Percentiles rank a stretch among this genome's conserved stretches.
phyloP scores from a whole-genome alignment of 2,888 invertebrate species.

The Trichogramma evanescens region DNA sequence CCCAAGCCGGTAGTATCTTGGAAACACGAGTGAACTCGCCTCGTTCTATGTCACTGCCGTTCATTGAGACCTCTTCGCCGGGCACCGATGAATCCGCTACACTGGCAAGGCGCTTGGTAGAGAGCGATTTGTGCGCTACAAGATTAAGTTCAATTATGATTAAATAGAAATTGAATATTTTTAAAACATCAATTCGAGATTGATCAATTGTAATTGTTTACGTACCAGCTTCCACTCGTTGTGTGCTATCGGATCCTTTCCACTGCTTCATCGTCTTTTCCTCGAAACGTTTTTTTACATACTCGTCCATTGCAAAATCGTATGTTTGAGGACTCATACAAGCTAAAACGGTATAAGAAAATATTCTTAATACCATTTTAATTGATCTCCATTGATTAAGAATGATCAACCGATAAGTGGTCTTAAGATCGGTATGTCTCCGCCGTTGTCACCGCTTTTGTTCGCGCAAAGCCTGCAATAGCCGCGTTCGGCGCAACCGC shows the following conservation, averaged over 20 bases:
- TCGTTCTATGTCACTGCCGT: conserved; percentile 52
- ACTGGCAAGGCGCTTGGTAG: background rate
- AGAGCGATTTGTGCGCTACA: conserved; percentile 9
- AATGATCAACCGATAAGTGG: conserved; percentile 39
- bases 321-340: conserved; percentile 44
- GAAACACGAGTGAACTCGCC: conserved; percentile 61
- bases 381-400: background rate
- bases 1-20: conserved; percentile 72
- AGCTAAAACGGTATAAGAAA: conserved; percentile 3
- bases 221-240: too few relatives aligned
- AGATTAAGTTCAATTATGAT: background rate
- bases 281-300: conserved; percentile 53
- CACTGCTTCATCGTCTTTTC: conserved; percentile 50
- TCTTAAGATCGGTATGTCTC: conserved; percentile 40
- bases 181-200: background rate
- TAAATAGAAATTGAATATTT: background rate
- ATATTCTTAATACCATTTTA: too few relatives aligned
- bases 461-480: conserved; percentile 83
- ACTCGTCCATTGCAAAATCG: conserved; percentile 52
- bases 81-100: background rate
- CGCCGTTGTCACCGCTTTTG: conserved; percentile 54
- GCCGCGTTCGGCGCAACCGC: conserved; percentile 88
- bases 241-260: conserved; percentile 33
- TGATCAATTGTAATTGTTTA: too few relatives aligned
- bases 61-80: conserved; percentile 36